Evolutionary conservation across 2,797 vertebrate species (phyloP), one percentile per base, ranked within the genome.

Genomic region (Tympanoctomys barrerae): DNA sequence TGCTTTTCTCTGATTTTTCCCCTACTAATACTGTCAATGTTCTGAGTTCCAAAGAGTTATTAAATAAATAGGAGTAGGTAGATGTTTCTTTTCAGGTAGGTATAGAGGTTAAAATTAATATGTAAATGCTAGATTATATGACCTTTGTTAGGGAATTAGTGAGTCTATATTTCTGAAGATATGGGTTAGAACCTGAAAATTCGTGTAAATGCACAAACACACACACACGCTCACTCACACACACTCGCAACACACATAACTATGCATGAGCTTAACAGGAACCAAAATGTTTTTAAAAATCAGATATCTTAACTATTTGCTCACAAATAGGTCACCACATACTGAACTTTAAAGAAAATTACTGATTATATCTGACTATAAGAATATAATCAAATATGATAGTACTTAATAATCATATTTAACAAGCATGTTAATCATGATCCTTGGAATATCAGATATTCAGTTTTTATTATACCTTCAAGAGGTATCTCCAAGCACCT

Each of bases 211-310:
- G 42, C 10, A 28, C 28, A 16, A 16, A n/a, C 18, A 18, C 7
- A 21, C 18, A 71, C 70, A 22, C 36, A 28, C 39, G 26, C 22
- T 24, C 19, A 71, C 36, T 42, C 36, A 26, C 64, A 66, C 62
- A 31, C 62, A 26, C 36, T 24, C 10, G 22, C 18, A 70, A 52
- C 49, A 52, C 49, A 52, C 49, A 52, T 13, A 54, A 39, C 28
- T 89, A 59, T 28, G 1, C 14, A 46, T 80, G n/a, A 93, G 33
- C 64, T 66, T 54, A 49, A 9, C 42, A 6, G 61, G 31, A 93
- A 89, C 2, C 16, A 92, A 96, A 91, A 87, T 75, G 85, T 87
- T 94, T 95, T 79, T 82, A 54, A 89, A 92, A 82, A 71, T 86
- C 91, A 79, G 24, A 64, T 36, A n/a, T 89, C 22, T 61, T 78